Percentiles rank a stretch among this genome's conserved stretches.
Evolutionary conservation across 2,797 vertebrate genomes (phyloP).

Genomic region (Crypturellus tataupa): DNA sequence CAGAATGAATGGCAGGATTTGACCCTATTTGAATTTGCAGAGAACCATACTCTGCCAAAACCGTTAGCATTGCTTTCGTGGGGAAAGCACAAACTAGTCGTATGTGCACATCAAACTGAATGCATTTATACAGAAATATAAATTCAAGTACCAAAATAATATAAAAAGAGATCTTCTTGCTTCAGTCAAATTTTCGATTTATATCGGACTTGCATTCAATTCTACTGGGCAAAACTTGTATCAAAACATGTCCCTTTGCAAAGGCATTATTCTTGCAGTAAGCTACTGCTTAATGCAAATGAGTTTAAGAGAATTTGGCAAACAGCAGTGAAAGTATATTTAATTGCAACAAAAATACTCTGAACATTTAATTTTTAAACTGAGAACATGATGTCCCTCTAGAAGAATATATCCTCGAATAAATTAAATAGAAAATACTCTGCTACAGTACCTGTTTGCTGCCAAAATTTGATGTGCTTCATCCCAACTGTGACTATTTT

Average conservation of each 20-base stretch:
- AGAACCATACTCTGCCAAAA: background rate
- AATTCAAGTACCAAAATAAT: background rate
- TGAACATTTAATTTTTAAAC: background rate
- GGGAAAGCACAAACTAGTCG: background rate
- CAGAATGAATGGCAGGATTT: background rate
- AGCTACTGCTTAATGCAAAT: background rate
- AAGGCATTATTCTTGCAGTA: background rate
- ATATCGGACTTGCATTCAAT: background rate
- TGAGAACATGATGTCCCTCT: background rate
- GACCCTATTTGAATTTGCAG: background rate
- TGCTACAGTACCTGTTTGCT: conserved; percentile 90
- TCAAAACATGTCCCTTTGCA: background rate
- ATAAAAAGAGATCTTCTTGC: background rate
- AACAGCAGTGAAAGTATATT: background rate
- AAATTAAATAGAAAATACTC: background rate
- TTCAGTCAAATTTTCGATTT: background rate
- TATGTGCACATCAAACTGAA: rapidly evolving
- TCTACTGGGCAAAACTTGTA: background rate
- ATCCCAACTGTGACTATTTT: conserved; percentile 94
- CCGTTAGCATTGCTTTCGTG: background rate
- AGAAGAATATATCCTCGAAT: background rate
- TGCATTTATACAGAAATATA: background rate
- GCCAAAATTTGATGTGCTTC: conserved; percentile 99
- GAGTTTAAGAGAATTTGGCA: background rate
- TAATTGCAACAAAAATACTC: background rate